Conservation (phyloP, 37 sponge, comb jelly and placozoan genomes). For the Beroe forskalii region DNA sequence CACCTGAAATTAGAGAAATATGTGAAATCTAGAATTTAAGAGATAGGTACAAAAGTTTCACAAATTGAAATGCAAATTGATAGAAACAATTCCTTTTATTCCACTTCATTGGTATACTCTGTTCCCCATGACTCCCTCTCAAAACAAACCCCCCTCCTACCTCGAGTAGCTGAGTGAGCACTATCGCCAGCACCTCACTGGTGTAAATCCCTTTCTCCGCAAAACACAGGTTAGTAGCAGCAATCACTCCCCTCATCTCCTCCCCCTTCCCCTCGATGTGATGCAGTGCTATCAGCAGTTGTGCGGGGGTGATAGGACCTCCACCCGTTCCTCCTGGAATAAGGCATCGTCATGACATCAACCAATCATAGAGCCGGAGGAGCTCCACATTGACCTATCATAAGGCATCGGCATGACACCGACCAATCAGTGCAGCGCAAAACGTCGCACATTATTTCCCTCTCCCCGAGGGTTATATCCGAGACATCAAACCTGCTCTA, state of each 20-base stretch:
- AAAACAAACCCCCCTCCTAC: slow-evolving; percentile 5
- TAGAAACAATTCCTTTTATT: too few relatives aligned
- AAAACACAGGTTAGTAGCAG: slow-evolving; percentile 89
- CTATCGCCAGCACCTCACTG: slow-evolving; percentile 89
- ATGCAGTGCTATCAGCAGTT: slow-evolving; percentile 92
- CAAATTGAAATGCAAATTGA: too few relatives aligned
- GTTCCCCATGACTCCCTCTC: too few relatives aligned
- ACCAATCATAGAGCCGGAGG: too few relatives aligned
- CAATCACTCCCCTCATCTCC: slow-evolving; percentile 92
- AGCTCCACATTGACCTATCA: too few relatives aligned
- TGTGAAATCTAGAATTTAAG: too few relatives aligned
- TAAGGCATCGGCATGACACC: too few relatives aligned
- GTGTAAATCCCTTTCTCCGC: slow-evolving; percentile 81
- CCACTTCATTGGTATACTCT: too few relatives aligned
- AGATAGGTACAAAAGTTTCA: too few relatives aligned
- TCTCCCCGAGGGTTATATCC: too few relatives aligned
- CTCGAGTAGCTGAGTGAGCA: slow-evolving; percentile 88
- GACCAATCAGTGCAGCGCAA: too few relatives aligned
- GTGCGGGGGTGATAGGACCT: slow-evolving; percentile 84
- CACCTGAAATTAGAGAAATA: slow-evolving; percentile 59
- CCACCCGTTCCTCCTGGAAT: slow-evolving; percentile 28
- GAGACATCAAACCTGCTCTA: slow-evolving; percentile 66
- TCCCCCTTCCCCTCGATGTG: slow-evolving; percentile 86
- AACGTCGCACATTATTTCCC: too few relatives aligned
- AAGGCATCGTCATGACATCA: neutral